Base-by-base conservation (phyloP, 2,113 vertebrate species). In the Lamprologus callipterus region DNA sequence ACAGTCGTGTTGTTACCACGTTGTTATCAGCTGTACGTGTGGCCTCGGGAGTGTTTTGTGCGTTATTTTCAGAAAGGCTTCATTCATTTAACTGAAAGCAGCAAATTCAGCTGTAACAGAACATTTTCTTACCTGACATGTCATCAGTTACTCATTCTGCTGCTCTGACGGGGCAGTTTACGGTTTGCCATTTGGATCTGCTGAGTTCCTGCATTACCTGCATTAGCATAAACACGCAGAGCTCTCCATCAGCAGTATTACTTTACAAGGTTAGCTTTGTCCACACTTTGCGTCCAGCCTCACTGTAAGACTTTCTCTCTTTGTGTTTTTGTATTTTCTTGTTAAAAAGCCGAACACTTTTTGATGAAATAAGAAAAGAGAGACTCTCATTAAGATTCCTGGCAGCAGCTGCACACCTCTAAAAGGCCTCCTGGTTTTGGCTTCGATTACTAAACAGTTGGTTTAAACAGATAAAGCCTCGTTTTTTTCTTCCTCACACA, bases 351-450 rank as follows among this genome's bases (percentile, higher is more conserved):
- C 2, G 65, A 80, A 80, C 51, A 35, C 21, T 45, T 90, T 85
- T 82, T 54, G 28, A 89, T 87, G 75, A 83, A 90, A 81, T 78
- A 58, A 79, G 54, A 91, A 55, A 51, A 40, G 19, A 17, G 31
- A 14, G 42, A 12, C 21, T 79, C 73, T 90, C 81, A 89, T 93
- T 92, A 85, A 55, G 87, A 91, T 90, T 91, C 87, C 40, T 89
- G 88, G 65, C 89, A 78, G 79, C 31, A 83, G 60, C 70, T 7
- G 51, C 63, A 33, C 53, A 58, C 79, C 57, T 82, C 51, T 90
- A 49, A 85, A 86, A 53, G 28, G 65, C 60, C 54, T 82, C 51
- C 31, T 47, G 53, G 78, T 90, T 89, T 91, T 93, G 83, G 85
- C 85, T 87, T 14, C 10, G 75, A 85, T 85, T 82, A 88, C 84